Base-by-base conservation (phyloP, 2,113 vertebrate genomes). In the Corythaeola cristata region DNA sequence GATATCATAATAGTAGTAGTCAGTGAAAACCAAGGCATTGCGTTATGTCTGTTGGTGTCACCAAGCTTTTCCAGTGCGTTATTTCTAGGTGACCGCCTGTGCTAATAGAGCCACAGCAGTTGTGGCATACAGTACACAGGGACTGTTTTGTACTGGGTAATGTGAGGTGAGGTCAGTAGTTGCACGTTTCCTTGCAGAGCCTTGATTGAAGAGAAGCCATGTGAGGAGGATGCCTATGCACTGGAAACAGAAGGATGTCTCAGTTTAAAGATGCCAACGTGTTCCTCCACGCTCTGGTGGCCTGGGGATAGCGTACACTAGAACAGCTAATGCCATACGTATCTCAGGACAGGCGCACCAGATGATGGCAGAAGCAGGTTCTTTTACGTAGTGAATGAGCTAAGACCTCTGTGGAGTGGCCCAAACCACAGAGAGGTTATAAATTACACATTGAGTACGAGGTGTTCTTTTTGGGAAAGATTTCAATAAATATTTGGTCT, bases 281-380 rank as follows among this genome's bases (percentile, higher is more conserved):
- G 0, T 80, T 79, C 28, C 26, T 60, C 28, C 5, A 1, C n/a
- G 32, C 59, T 39, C n/a, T 80, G 56, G 12, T 86, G 62, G 60
- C 74, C 58, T 45, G 30, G 14, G 23, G 12, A 10, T 16, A 37
- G 68, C 0, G 0, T 53, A 52, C 12, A 2, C 76, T 52, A 4
- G 37, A 32, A 20, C 41, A 88, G 19, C 39, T 49, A 9, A 5
- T 15, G 81, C 52, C 11, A 12, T 5, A 7, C 12, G 12, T 5
- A 7, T 56, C 35, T 89, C 3, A 3, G 71, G 49, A 10, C 41
- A 45, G 23, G 45, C 35, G 17, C 41, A 14, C 27, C 39, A 73
- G 37, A 39, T 67, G 69, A 19, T 81, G 60, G 56, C 66, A 75
- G 35, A 74, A 72, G 49, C 49, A 35, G 59, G 30, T 59, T 73